Evolutionary conservation across 1,140 invertebrate species (phyloP).

Genomic region (Drosophila serrata): DNA sequence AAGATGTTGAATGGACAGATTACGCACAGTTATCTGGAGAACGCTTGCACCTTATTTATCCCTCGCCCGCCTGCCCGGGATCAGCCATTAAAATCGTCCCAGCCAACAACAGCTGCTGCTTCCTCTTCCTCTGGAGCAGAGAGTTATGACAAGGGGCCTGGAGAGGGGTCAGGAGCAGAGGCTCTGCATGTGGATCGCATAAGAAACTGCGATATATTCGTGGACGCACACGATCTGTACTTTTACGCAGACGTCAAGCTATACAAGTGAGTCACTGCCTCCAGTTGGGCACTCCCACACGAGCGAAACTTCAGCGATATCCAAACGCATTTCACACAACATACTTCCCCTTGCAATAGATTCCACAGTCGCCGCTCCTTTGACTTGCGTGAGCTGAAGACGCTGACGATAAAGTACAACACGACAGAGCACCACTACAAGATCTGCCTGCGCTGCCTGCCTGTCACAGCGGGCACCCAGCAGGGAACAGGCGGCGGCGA

Average conservation of each 20-base stretch:
- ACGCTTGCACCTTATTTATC: conserved; percentile 70
- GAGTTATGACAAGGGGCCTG: conserved; percentile 9
- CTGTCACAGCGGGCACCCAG: conserved; percentile 31
- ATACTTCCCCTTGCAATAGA: conserved; percentile 41
- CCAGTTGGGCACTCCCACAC: background rate
- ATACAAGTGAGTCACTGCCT: conserved; percentile 68
- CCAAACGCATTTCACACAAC: conserved; percentile 4
- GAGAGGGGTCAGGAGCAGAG: conserved; percentile 20
- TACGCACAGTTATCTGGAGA: conserved; percentile 70
- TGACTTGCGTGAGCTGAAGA: conserved; percentile 75
- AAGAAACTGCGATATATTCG: conserved; percentile 79
- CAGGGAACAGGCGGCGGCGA: conserved; percentile 34
- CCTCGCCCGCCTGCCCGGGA: conserved; percentile 59
- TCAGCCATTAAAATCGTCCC: conserved; percentile 45
- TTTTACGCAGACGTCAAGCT: conserved; percentile 77
- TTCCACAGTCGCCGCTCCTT: conserved; percentile 73
- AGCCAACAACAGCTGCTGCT: conserved; percentile 41
- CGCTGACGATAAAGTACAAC: conserved; percentile 68
- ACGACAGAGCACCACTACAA: conserved; percentile 58
- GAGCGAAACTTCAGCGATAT: conserved; percentile 6
- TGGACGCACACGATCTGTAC: conserved; percentile 77
- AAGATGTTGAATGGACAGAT: conserved; percentile 76
- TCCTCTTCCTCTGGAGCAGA: conserved; percentile 25
- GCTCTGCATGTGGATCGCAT: conserved; percentile 68
- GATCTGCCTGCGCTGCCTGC: conserved; percentile 66